Evolutionary conservation across 2,113 vertebrate species (phyloP).

Genomic region (Oxyruncus cristatus): DNA sequence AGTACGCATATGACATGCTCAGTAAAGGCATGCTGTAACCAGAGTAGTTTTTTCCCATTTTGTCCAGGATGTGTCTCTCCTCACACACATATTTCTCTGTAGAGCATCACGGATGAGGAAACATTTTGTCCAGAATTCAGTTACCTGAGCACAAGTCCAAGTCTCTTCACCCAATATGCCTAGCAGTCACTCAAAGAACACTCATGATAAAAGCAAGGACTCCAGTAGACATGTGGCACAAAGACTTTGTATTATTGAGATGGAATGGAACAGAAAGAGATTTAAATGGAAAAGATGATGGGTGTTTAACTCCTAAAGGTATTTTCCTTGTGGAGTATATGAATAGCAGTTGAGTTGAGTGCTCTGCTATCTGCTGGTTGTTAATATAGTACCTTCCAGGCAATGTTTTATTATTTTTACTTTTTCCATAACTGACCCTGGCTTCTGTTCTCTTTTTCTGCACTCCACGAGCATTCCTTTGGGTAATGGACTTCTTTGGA

Average conservation of each 20-base stretch:
- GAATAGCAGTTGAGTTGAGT: background rate
- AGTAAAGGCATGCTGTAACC: background rate
- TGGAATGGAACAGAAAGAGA: background rate
- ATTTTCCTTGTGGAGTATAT: background rate
- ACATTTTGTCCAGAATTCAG: background rate
- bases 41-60: background rate
- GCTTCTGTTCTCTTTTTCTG: background rate
- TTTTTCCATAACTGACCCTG: background rate
- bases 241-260: background rate
- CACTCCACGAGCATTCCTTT: background rate
- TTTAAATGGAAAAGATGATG: background rate
- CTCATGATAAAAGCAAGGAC: background rate
- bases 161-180: background rate
- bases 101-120: background rate
- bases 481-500: background rate
- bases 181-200: background rate
- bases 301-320: background rate
- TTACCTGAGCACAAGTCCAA: background rate
- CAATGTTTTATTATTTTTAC: background rate
- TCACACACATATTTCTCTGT: background rate
- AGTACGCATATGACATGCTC: background rate
- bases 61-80: background rate
- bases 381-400: background rate
- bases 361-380: conserved; percentile 51
- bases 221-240: background rate